These are phyloP conservation scores for Altica lythri DNA, from an alignment of 2,888 invertebrate species.

Conservation along the genomic window DNA sequence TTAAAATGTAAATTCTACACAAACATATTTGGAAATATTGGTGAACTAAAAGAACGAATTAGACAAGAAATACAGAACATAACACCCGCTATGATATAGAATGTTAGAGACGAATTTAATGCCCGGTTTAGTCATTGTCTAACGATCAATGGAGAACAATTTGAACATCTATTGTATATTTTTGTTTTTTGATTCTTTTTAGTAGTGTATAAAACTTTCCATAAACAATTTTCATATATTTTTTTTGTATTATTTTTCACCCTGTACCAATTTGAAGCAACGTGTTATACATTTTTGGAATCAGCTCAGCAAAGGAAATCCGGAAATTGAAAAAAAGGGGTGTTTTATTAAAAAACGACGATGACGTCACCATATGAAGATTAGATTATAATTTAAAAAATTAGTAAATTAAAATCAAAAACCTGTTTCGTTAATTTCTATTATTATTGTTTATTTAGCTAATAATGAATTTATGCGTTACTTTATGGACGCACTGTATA, in stretches of 20 bases:
- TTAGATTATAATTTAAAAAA: too few species aligned
- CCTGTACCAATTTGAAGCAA: background rate
- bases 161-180: constrained; percentile 6
- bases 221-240: background rate
- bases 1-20: constrained; percentile 1
- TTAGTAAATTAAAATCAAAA: too few species aligned
- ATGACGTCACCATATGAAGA: too few species aligned
- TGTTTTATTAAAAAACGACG: too few species aligned
- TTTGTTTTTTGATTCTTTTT: constrained; percentile 3
- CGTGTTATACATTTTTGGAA: background rate
- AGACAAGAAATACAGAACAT: constrained; percentile 5
- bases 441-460: too few species aligned
- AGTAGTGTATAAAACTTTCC: background rate
- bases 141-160: constrained; percentile 16
- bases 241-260: background rate
- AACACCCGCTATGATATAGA: constrained; percentile 11
- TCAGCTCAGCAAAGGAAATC: background rate
- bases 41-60: background rate
- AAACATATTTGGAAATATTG: background rate
- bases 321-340: background rate
- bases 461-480: too few species aligned
- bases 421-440: too few species aligned
- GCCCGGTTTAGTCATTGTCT: constrained; percentile 1
- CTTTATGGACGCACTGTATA: too few species aligned
- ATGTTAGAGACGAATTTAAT: constrained; percentile 8